Percentiles rank a stretch among this genome's conserved stretches.
phyloP scores from a whole-genome alignment of 2,113 vertebrate genomes.

The Thunnus maccoyii region DNA sequence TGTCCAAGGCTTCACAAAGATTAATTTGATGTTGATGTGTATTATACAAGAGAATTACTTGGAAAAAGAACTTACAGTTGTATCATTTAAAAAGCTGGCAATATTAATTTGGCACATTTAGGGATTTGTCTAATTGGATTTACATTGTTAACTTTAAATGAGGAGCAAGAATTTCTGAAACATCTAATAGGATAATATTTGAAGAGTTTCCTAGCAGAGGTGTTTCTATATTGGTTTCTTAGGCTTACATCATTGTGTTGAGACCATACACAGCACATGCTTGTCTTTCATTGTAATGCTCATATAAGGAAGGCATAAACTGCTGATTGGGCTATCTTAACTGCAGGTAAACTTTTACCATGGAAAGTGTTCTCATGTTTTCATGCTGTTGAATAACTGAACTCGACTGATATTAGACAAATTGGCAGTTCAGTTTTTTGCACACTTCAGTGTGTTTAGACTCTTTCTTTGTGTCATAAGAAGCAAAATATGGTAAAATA shows the following conservation, averaged over 20 bases:
- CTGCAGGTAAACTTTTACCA: not conserved
- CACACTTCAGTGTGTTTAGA: too few relatives aligned
- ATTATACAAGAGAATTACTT: conserved; percentile 15
- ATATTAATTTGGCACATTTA: not conserved
- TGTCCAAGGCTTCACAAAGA: not conserved
- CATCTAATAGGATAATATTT: conserved; percentile 24
- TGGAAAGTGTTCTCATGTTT: too few relatives aligned
- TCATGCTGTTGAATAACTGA: too few relatives aligned
- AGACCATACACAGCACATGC: not conserved
- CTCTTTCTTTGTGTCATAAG: too few relatives aligned
- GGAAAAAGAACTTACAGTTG: conserved; percentile 10
- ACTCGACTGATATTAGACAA: too few relatives aligned
- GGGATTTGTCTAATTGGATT: conserved; percentile 25
- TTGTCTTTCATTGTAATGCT: conserved; percentile 9
- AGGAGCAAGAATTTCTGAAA: conserved; percentile 13
- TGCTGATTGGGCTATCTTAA: not conserved
- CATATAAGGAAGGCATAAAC: not conserved
- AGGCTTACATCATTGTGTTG: conserved; percentile 3
- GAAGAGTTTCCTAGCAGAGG: conserved; percentile 16
- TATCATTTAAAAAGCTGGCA: conserved; percentile 3
- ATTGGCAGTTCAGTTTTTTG: too few relatives aligned
- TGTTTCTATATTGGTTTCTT: not conserved
- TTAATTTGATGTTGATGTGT: not conserved
- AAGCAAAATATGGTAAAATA: too few relatives aligned
- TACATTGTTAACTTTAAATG: conserved; percentile 20